Percentiles rank a stretch among this genome's conserved stretches.
phyloP scores from a whole-genome alignment of 2,797 vertebrate species.

The Chloroceryle amazona region DNA sequence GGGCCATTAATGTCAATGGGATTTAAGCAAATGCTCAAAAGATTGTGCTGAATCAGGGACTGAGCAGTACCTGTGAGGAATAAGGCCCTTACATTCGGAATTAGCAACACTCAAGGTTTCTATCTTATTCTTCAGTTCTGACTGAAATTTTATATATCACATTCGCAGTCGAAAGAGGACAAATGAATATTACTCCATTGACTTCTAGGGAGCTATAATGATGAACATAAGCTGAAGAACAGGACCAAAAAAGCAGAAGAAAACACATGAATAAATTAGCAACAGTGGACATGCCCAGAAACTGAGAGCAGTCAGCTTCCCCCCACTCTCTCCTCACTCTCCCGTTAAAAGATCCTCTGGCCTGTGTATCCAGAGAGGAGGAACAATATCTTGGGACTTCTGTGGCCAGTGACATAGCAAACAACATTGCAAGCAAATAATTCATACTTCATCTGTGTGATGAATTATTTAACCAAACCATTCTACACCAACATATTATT shows the following conservation, averaged over 20 bases:
- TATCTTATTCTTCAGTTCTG: neutral
- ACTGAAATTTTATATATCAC: neutral
- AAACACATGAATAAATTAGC: conserved; percentile 32
- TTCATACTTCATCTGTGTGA: neutral
- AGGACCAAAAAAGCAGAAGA: neutral
- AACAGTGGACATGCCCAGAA: neutral
- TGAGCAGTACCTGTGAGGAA: neutral
- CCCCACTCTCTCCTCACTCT: neutral
- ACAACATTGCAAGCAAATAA: neutral
- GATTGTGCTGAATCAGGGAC: conserved; percentile 24
- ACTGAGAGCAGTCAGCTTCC: neutral
- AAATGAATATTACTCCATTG: neutral
- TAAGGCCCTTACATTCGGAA: neutral
- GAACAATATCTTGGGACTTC: neutral
- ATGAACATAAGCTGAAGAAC: neutral
- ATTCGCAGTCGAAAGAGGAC: neutral
- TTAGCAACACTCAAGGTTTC: neutral
- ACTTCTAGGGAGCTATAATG: neutral
- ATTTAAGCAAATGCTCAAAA: conserved; percentile 29
- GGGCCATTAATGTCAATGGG: neutral
- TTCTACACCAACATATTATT: conserved; percentile 1
- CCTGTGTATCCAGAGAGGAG: neutral
- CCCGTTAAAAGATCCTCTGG: neutral
- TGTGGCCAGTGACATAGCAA: neutral
- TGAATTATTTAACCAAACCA: conserved; percentile 36